Base-by-base conservation (phyloP, 1,140 invertebrate species). In the Propsilocerus akamusi region DNA sequence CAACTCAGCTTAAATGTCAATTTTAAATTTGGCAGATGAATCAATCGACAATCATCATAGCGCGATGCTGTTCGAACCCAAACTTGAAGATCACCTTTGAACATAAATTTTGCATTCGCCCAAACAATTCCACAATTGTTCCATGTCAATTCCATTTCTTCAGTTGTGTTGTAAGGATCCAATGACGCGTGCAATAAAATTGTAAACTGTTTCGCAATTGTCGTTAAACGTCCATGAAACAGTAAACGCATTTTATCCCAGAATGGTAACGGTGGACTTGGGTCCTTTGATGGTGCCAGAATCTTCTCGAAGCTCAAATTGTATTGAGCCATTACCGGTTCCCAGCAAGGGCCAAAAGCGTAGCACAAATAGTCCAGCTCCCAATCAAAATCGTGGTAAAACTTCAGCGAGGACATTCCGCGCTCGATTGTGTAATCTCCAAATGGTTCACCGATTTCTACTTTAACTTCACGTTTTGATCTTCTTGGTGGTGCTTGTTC, bases 81-180 rank as follows among this genome's bases (percentile, higher is more conserved):
- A 46, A 95, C 74, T 57, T 84, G 75, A 24, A 96, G 68, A 61
- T 91, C 83, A 10, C 89, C 88, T 59, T 86, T 83, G 58, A 91
- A 83, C 32, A 86, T 74, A 52, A 91, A 80, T 68, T 86, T 83
- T 12, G 81, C 93, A 68, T 92, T 94, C 1, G 89, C 93, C 92
- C 94, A 97, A 57, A 98, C 91, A 57, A 98, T 79, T 17, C 86
- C 81, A 1, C 95, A 72, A 55, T 90, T 78, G 6, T 77, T 83
- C 92, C 95, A 99, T 0, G 89, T 87, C 17, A 97, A 71, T 66
- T 98, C 95, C 89, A 99, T 97, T 67, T 98, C 86, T 66, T 99
- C 96, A 0, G 95, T 98, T 0, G 89, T 94, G 62, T 99, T 99
- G 62, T 97, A 98, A 0, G 96, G 96, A 73, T 99, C 93, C 5